Evolutionary conservation across 2,113 vertebrate genomes (phyloP), one percentile per base, ranked within the genome.

Genomic region (Clinocottus analis): DNA sequence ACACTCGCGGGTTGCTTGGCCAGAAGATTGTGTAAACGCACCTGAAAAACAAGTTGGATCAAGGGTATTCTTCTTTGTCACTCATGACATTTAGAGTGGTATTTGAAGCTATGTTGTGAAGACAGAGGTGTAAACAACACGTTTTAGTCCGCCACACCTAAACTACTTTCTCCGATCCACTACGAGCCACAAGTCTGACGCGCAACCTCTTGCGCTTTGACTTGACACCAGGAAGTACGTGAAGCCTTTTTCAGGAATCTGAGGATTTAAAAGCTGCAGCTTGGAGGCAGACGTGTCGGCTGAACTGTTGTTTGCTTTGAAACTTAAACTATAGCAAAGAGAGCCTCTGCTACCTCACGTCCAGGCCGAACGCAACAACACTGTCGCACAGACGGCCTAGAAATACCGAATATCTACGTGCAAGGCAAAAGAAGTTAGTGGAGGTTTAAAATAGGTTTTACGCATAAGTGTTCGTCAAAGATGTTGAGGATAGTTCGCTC

Each of bases 191-290:
- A 25, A 12, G 51, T 53, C 51, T 55, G n/a, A 56, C 53, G 27
- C 53, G 16, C 51, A n/a, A 4, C 11, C 51, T 13, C 21, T 10
- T n/a, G 47, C 17, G 66, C 47, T 33, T 61, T 19, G 27, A 33
- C 51, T 39, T 1, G 25, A 19, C 61, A 79, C 25, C 77, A 79
- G n/a, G 77, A 65, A 64, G 51, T 49, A 35, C 29, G 2, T 2
- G 0, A 29, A 21, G 58, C 45, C 19, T 47, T 55, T 45, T 11
- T 58, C 60, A 51, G 60, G 23, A 75, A 25, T 82, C 67, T 12
- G 58, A 70, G 29, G 0, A 17, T 64, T 16, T 7, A 51, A 65
- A 33, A n/a, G 65, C 43, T 3, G n/a, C 21, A 7, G 21, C 60
- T 41, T 25, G 31, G 41, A 59, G 66, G 73, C n/a, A 8, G 63